Evolutionary conservation across 2,888 invertebrate species (phyloP).

Genomic region (Drosophila koepferae): DNA sequence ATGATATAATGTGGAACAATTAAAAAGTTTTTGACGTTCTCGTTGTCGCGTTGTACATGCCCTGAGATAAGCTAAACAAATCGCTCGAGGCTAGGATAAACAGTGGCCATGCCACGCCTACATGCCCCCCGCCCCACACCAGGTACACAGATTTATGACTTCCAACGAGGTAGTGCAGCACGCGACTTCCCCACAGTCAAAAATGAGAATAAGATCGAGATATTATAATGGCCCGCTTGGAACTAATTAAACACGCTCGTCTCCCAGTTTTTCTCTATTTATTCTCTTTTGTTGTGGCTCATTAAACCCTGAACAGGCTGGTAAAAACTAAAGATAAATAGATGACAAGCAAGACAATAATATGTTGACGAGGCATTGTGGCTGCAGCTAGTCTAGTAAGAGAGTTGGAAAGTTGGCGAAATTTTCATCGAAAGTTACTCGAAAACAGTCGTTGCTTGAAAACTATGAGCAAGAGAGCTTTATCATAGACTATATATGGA

Average conservation of each 20-base stretch:
- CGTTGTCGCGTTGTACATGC: background rate
- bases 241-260: slow-evolving; percentile 64
- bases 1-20: slow-evolving; percentile 26
- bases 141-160: slow-evolving; percentile 41
- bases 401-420: background rate
- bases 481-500: background rate
- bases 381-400: background rate
- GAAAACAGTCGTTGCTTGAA: background rate
- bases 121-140: background rate
- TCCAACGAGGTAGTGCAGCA: slow-evolving; percentile 25
- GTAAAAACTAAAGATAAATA: slow-evolving; percentile 9
- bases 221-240: slow-evolving; percentile 12
- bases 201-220: slow-evolving; percentile 34
- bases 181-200: slow-evolving; percentile 35
- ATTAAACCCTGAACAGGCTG: slow-evolving; percentile 32
- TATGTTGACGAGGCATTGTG: background rate
- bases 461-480: background rate
- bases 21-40: slow-evolving; percentile 24
- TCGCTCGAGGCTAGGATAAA: slow-evolving; percentile 5
- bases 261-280: background rate
- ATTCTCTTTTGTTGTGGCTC: slow-evolving; percentile 21
- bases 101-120: background rate
- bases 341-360: slow-evolving; percentile 1
- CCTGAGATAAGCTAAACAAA: slow-evolving; percentile 34
- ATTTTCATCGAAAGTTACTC: background rate